Evolutionary conservation across 2,113 vertebrate genomes (phyloP).

Genomic region (Zingel zingel): DNA sequence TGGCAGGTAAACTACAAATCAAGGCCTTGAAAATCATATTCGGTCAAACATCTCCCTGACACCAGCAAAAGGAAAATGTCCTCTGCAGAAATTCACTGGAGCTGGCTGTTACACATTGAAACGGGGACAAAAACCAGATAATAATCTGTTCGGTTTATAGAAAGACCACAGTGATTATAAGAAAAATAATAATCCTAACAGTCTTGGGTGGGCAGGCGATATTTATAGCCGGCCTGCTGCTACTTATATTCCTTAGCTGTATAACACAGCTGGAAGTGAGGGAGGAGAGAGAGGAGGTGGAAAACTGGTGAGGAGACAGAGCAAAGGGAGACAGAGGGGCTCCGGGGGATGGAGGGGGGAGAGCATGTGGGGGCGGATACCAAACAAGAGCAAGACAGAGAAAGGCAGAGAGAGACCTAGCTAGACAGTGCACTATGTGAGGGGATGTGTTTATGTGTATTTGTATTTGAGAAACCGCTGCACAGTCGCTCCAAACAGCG

Average conservation of each 20-base stretch:
- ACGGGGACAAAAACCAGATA: constrained; percentile 74
- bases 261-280: constrained; percentile 78
- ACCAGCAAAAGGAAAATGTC: constrained; percentile 28
- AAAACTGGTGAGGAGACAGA: constrained; percentile 54
- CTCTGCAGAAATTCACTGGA: background rate
- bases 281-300: constrained; percentile 65
- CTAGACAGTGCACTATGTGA: constrained; percentile 9
- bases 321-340: constrained; percentile 52
- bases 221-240: constrained; percentile 79
- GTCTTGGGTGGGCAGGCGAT: constrained; percentile 81
- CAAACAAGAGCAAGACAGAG: constrained; percentile 39
- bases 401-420: constrained; percentile 16
- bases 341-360: constrained; percentile 37
- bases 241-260: constrained; percentile 77
- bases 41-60: constrained; percentile 29
- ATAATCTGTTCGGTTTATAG: constrained; percentile 76
- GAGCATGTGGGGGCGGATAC: constrained; percentile 43
- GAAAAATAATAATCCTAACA: constrained; percentile 83
- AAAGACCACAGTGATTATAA: constrained; percentile 79
- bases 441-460: constrained; percentile 40
- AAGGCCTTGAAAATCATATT: constrained; percentile 22
- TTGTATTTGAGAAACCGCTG: constrained; percentile 68
- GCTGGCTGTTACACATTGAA: constrained; percentile 24
- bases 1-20: constrained; percentile 25
- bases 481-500: constrained; percentile 35